These are phyloP conservation scores for Diadegma fenestrale DNA, from an alignment of 2,888 invertebrate genomes.

Conservation along the genomic window DNA sequence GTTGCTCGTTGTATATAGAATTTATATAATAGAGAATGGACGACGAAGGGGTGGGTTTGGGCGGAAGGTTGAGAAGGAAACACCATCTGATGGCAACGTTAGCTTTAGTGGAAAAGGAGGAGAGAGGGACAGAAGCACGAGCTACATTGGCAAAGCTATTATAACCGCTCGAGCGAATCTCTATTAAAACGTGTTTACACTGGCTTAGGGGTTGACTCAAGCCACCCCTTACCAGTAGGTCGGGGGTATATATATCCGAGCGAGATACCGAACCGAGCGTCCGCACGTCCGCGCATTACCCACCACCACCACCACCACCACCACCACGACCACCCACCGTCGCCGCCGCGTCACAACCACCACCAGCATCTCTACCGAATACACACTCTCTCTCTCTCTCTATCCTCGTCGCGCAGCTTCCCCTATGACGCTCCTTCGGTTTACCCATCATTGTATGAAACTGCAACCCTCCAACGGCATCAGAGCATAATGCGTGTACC, in stretches of 20 bases:
- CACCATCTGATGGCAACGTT: constrained; percentile 49
- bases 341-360: constrained; percentile 9
- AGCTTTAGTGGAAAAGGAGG: constrained; percentile 70
- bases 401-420: constrained; percentile 17
- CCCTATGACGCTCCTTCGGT: constrained; percentile 44
- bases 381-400: constrained; percentile 1
- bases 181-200: constrained; percentile 85
- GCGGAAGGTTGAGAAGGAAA: constrained; percentile 30
- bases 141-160: constrained; percentile 84
- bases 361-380: constrained; percentile 4
- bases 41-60: constrained; percentile 13
- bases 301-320: constrained; percentile 15
- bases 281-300: constrained; percentile 62
- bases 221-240: constrained; percentile 76
- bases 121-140: constrained; percentile 70
- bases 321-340: constrained; percentile 2
- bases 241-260: constrained; percentile 17
- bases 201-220: constrained; percentile 85
- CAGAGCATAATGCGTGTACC: constrained; percentile 48
- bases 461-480: constrained; percentile 46
- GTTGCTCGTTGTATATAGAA: constrained; percentile 15
- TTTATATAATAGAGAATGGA: constrained; percentile 64
- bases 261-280: constrained; percentile 46
- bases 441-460: constrained; percentile 23
- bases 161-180: constrained; percentile 85